Evolutionary conservation across 2,797 vertebrate genomes (phyloP).

Genomic region (Ptychadena robeensis): DNA sequence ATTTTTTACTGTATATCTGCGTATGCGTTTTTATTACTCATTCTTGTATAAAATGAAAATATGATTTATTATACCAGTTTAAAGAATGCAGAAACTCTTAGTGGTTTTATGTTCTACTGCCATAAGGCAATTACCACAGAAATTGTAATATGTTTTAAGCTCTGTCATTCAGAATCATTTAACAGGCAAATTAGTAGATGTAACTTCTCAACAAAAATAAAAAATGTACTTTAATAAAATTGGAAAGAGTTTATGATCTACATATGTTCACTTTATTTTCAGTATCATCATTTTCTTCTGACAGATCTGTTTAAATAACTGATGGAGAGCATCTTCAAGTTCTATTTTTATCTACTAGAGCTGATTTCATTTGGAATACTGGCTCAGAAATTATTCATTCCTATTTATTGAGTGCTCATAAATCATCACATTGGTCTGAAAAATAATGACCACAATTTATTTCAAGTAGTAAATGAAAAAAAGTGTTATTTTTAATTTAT

Average conservation of each 20-base stretch:
- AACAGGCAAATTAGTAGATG: background rate
- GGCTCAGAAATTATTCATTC: background rate
- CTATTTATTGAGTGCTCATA: background rate
- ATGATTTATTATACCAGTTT: background rate
- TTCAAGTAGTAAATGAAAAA: background rate
- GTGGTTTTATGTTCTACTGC: background rate
- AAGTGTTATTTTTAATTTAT: background rate
- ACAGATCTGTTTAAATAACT: conserved; percentile 7
- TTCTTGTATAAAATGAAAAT: background rate
- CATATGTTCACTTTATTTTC: conserved; percentile 3
- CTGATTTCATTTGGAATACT: background rate
- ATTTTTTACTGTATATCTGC: background rate
- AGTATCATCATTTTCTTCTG: background rate
- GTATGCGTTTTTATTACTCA: too few relatives aligned
- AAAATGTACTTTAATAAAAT: background rate
- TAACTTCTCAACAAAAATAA: conserved; percentile 23
- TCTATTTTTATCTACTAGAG: conserved; percentile 4
- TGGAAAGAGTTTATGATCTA: background rate
- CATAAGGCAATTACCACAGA: conserved; percentile 3
- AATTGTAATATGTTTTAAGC: background rate
- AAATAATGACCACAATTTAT: background rate
- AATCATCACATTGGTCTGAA: background rate
- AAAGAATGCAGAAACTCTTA: background rate
- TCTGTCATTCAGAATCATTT: background rate
- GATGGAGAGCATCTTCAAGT: background rate